These are phyloP conservation scores for Tringa solitaria DNA, from an alignment of 2,113 vertebrate genomes.

Conservation along the genomic window DNA sequence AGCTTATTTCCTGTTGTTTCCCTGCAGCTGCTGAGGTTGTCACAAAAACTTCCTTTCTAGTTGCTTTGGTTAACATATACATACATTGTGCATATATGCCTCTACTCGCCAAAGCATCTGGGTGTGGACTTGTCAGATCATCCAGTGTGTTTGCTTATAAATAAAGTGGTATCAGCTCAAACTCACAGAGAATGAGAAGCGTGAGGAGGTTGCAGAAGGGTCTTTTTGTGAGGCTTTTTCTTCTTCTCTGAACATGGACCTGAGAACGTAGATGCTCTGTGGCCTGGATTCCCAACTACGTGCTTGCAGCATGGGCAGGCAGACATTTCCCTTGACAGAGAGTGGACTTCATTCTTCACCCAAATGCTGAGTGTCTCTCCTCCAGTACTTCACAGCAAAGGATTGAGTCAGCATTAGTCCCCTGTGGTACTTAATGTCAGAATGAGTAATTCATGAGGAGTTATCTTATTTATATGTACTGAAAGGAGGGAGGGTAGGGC, in stretches of 20 bases:
- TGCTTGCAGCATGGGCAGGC: not conserved
- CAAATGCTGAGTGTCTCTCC: not conserved
- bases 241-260: not conserved
- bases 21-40: not conserved
- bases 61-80: not conserved
- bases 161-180: not conserved
- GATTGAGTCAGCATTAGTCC: not conserved
- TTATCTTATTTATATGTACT: not conserved
- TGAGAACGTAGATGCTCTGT: not conserved
- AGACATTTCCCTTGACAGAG: not conserved
- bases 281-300: not conserved
- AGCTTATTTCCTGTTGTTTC: slow-evolving; percentile 34
- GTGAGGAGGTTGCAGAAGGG: not conserved
- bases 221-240: not conserved
- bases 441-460: not conserved
- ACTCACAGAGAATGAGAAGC: not conserved
- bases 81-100: not conserved
- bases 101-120: not conserved
- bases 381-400: not conserved
- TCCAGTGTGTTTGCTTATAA: not conserved
- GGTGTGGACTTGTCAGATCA: not conserved
- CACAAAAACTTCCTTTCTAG: slow-evolving; percentile 21
- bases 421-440: not conserved
- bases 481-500: not conserved
- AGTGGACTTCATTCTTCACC: not conserved